Evolutionary conservation across 2,797 vertebrate genomes (phyloP), one percentile per base, ranked within the genome.

Genomic region (Muraenolepis orangiensis): DNA sequence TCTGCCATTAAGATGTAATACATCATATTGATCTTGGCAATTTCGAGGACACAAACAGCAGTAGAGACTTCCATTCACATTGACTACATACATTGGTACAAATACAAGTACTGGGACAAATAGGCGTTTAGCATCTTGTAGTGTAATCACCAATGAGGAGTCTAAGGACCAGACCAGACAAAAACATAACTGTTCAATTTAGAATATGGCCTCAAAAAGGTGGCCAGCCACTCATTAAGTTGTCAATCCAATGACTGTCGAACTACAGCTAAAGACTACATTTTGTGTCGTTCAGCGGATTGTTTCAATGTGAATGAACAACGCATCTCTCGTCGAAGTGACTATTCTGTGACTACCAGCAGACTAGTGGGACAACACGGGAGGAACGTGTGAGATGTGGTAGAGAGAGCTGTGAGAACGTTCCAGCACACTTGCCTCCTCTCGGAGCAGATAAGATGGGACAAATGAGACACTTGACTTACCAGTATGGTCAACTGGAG

Each of bases 401-500:
- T 8, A 57, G 20, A 26, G 57, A 57, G 20, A 26, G 57, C 57
- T 26, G 57, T 64, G 57, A 64, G 57, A 64, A 64, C 26, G 23
- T 64, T 64, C 57, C 57, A 8, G 57, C 57, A 64, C 20, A 23
- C 51, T n/a, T 57, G 51, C 23, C 51, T 57, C 51, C 51, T 57
- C 51, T 4, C 6, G 51, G 36, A 18, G n/a, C 74, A 6, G 66
- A 83, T 11, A 26, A 42, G 42, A 51, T 11, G 8, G 32, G n/a
- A 68, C 67, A 89, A 81, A 51, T 74, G 23, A 85, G 76, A 70
- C 61, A 73, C 57, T n/a, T 64, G 4, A 93, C 93, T 92, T 89
- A 94, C 93, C 93, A 74, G 93, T 94, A 82, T 92, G 91, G 72
- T 94, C 93, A 73, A 94, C 93, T 94, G 93, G 68, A 91, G 93